Evolutionary conservation across 2,113 vertebrate species (phyloP).

Genomic region (Puffinus mauretanicus): DNA sequence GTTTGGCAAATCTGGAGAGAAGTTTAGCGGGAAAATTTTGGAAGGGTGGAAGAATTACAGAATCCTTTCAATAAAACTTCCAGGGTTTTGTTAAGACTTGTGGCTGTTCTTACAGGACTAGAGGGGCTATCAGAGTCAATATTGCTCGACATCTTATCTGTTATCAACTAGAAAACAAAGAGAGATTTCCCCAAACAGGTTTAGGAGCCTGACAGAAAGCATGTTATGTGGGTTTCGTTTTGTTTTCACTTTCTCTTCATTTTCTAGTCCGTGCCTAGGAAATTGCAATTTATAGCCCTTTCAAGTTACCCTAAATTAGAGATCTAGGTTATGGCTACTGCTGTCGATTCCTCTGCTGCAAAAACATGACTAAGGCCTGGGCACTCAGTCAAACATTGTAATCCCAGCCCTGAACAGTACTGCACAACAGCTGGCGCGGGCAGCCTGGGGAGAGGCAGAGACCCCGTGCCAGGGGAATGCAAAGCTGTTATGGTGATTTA

Average conservation of each 20-base stretch:
- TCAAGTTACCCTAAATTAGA: background rate
- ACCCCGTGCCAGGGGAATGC: slow-evolving; percentile 2
- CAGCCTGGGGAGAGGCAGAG: background rate
- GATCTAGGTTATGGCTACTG: background rate
- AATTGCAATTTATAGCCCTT: background rate
- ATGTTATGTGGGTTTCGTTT: background rate
- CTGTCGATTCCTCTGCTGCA: background rate
- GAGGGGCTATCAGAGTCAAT: background rate
- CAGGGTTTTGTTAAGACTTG: background rate
- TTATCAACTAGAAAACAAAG: background rate
- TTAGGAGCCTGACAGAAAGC: background rate
- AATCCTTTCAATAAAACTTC: background rate
- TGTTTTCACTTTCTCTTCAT: background rate
- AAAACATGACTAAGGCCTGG: background rate
- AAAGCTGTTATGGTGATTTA: slow-evolving; percentile 15
- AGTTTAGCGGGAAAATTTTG: background rate
- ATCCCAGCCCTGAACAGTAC: background rate
- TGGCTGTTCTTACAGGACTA: background rate
- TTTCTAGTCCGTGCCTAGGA: background rate
- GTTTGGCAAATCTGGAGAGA: background rate
- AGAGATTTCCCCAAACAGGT: background rate
- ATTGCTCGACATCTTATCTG: background rate
- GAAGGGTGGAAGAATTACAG: background rate
- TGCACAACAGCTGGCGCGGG: background rate
- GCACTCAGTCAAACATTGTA: background rate